Evolutionary conservation across 2,113 vertebrate genomes (phyloP), one percentile per base, ranked within the genome.

Genomic region (Ariopsis seemanni): DNA sequence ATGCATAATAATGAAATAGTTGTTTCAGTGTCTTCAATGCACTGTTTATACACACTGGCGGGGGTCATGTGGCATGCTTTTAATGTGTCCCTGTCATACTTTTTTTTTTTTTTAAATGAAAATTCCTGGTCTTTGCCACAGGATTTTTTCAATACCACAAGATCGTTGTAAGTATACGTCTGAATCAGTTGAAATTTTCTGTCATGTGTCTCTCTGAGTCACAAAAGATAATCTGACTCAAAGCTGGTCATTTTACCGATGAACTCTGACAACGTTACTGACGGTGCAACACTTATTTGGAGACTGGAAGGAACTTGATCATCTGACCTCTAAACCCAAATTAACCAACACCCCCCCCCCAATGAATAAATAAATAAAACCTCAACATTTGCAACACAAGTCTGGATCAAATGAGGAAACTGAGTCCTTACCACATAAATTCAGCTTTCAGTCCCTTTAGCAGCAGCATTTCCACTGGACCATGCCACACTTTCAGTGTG

Each of bases 151-250:
- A n/a, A 6, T 52, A 81, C 57, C 57, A 34, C 85, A 75, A 20
- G 34, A 34, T 25, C 48, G 11, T 79, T 84, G 81, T 17, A 82
- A 62, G 6, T 80, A 48, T 67, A 87, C 55, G 67, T 67, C 58
- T 82, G 55, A 78, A 27, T 14, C 48, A 86, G 58, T 52, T 80
- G 30, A 82, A 50, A 85, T 69, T 63, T 86, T 79, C 69, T 84
- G 83, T 85, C 50, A 82, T 65, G 72, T 89, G 87, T 80, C 90
- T 91, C 91, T 91, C 87, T 69, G 55, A 50, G 55, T 65, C 58
- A 74, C 11, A 15, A 69, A 84, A 84, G 75, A 75, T 82, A 81
- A 67, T 58, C 12, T 82, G 69, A 58, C 52, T 85, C 34, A 67
- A 50, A 7, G 17, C 58, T 18, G 55, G 34, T 52, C 15, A 75